These are phyloP conservation scores for Malacosoma neustria DNA, from an alignment of 2,888 invertebrate species.

Conservation along the genomic window DNA sequence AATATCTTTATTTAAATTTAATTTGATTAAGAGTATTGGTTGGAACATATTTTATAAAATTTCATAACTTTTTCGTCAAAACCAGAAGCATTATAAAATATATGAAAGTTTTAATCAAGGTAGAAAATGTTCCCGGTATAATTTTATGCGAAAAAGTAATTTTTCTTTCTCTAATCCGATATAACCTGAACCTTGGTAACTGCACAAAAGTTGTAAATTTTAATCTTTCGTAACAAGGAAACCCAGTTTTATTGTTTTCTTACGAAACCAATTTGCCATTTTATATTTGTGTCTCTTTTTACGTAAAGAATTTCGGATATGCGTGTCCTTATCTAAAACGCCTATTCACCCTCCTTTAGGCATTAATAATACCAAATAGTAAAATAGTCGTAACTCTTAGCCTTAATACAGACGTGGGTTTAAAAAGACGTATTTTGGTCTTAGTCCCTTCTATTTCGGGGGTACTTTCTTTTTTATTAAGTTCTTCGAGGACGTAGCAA, in stretches of 20 bases:
- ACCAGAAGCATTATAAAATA: too few species aligned
- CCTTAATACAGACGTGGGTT: constrained; percentile 21
- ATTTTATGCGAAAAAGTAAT: neutral
- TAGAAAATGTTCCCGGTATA: neutral
- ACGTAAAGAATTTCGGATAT: neutral
- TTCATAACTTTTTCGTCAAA: too few species aligned
- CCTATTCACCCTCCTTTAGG: constrained; percentile 9
- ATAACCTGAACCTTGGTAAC: neutral
- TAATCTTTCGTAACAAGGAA: constrained; percentile 21
- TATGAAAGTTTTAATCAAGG: neutral
- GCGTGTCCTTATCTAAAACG: constrained; percentile 6
- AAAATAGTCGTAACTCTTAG: constrained; percentile 23
- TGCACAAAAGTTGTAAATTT: constrained; percentile 15
- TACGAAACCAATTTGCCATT: constrained; percentile 18
- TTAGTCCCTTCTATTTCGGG: neutral
- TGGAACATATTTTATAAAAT: too few species aligned
- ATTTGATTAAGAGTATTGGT: too few species aligned
- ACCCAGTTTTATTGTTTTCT: constrained; percentile 24
- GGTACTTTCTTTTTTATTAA: constrained; percentile 9
- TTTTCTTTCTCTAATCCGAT: neutral
- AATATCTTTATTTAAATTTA: too few species aligned
- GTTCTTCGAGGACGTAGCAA: neutral
- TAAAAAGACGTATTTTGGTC: constrained; percentile 8
- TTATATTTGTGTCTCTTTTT: constrained; percentile 6
- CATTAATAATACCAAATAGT: constrained; percentile 18